Conservation (phyloP, 2,888 invertebrate genomes). For the Onchidella celtica region DNA sequence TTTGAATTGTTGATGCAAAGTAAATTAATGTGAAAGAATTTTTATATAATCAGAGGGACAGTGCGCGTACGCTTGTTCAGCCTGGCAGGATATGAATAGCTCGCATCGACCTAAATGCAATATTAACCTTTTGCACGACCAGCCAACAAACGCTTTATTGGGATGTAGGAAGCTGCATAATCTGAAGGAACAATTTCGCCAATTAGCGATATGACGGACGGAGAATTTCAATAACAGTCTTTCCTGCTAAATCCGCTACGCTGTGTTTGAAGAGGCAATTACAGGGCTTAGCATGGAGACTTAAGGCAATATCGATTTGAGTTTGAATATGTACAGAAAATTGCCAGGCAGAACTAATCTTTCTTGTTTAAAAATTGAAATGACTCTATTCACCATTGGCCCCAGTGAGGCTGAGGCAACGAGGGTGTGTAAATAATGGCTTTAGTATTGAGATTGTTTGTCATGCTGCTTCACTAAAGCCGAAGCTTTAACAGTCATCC, state of each 20-base stretch:
- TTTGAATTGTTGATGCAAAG: no score
- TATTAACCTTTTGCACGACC: neutral
- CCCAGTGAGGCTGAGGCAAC: neutral
- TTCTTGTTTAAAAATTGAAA: conserved; percentile 19
- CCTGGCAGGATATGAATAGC: neutral
- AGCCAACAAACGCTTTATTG: conserved; percentile 8
- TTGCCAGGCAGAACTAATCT: neutral
- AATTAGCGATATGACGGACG: conserved; percentile 25
- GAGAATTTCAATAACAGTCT: conserved; percentile 21
- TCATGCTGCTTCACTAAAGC: neutral
- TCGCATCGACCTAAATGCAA: conserved; percentile 8
- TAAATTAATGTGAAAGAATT: conserved; percentile 7
- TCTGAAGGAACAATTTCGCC: conserved; percentile 29
- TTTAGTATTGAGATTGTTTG: neutral
- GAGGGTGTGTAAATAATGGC: conserved; percentile 12
- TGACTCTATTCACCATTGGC: conserved; percentile 12
- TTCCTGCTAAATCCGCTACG: neutral
- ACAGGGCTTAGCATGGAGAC: neutral
- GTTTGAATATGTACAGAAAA: neutral
- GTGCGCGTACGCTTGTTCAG: neutral
- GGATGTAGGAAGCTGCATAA: neutral
- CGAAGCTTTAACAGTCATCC: no score
- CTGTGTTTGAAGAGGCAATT: conserved; percentile 34
- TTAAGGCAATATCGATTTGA: conserved; percentile 21
- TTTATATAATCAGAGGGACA: neutral